These are phyloP conservation scores for Trachelus iudaicus DNA, from an alignment of 2,888 invertebrate genomes.

Conservation along the genomic window DNA sequence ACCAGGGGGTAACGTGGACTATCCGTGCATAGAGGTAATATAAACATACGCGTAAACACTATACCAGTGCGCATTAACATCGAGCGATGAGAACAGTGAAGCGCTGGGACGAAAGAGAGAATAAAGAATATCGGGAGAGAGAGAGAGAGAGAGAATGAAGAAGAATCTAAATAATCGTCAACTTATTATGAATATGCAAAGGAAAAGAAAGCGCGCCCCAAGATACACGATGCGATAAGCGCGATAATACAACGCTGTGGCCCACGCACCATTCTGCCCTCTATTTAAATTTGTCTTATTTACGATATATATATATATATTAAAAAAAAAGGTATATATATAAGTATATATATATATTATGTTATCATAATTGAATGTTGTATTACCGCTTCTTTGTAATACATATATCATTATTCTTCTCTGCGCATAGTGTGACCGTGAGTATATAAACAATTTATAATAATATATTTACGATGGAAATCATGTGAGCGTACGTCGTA, in stretches of 20 bases:
- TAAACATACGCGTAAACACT: background rate
- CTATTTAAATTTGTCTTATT: slow-evolving; percentile 25
- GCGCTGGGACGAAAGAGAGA: background rate
- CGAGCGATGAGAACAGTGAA: background rate
- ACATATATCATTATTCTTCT: slow-evolving; percentile 44
- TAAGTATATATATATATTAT: slow-evolving; percentile 48
- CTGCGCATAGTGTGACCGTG: slow-evolving; percentile 43
- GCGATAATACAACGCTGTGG: slow-evolving; percentile 27
- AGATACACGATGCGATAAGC: slow-evolving; percentile 16
- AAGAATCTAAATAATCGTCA: background rate
- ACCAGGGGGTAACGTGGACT: slow-evolving; percentile 33
- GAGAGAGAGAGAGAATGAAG: background rate
- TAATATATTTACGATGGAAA: slow-evolving; percentile 17
- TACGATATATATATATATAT: slow-evolving; percentile 20
- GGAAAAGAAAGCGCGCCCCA: slow-evolving; percentile 1
- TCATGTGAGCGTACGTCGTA: slow-evolving; percentile 18
- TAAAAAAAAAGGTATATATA: slow-evolving; percentile 21
- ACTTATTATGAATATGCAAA: background rate
- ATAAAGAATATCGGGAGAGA: background rate
- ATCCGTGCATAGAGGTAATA: slow-evolving; percentile 5
- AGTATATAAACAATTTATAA: slow-evolving; percentile 32
- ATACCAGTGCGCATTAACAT: background rate
- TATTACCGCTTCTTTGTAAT: slow-evolving; percentile 64
- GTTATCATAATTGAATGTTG: slow-evolving; percentile 61
- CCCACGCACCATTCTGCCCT: slow-evolving; percentile 26